Conservation (phyloP, 2,888 invertebrate genomes). For the Schrankia costaestrigalis region DNA sequence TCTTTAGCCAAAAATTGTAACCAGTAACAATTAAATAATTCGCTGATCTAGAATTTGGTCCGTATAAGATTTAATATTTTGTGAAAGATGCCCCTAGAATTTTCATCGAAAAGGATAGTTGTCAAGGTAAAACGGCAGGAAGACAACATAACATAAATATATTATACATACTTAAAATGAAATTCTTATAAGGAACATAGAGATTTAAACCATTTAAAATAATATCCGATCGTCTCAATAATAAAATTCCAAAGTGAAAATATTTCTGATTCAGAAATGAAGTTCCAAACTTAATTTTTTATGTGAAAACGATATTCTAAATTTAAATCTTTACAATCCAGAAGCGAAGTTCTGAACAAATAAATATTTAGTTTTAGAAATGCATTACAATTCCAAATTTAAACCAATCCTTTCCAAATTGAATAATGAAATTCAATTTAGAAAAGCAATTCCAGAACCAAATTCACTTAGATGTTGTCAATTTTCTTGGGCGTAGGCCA, state of each 20-base stretch:
- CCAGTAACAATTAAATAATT: no score
- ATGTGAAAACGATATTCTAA: slow-evolving; percentile 20
- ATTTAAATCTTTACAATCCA: slow-evolving; percentile 23
- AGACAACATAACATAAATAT: slow-evolving; percentile 28
- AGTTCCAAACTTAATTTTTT: slow-evolving; percentile 13
- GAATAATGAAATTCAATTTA: slow-evolving; percentile 20
- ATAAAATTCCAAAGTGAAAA: slow-evolving; percentile 19
- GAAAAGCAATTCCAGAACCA: slow-evolving; percentile 18
- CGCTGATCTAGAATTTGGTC: slow-evolving; percentile 19
- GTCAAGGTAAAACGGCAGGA: slow-evolving; percentile 33
- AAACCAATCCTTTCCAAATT: slow-evolving; percentile 20
- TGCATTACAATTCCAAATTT: slow-evolving; percentile 31
- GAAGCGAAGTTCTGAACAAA: slow-evolving; percentile 7
- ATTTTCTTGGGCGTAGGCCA: slow-evolving; percentile 58
- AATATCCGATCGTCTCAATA: slow-evolving; percentile 24
- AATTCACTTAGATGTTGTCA: slow-evolving; percentile 57
- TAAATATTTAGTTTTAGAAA: slow-evolving; percentile 21
- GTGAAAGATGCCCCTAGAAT: slow-evolving; percentile 32
- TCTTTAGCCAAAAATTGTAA: no score
- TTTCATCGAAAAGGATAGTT: slow-evolving; percentile 26
- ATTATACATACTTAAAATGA: slow-evolving; percentile 31
- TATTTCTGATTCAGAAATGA: slow-evolving; percentile 12
- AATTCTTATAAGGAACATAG: slow-evolving; percentile 42
- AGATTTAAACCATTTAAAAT: slow-evolving; percentile 18
- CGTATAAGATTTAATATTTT: slow-evolving; percentile 8